Evolutionary conservation across 1,140 invertebrate genomes (phyloP).

Genomic region (Zaprionus inermis): DNA sequence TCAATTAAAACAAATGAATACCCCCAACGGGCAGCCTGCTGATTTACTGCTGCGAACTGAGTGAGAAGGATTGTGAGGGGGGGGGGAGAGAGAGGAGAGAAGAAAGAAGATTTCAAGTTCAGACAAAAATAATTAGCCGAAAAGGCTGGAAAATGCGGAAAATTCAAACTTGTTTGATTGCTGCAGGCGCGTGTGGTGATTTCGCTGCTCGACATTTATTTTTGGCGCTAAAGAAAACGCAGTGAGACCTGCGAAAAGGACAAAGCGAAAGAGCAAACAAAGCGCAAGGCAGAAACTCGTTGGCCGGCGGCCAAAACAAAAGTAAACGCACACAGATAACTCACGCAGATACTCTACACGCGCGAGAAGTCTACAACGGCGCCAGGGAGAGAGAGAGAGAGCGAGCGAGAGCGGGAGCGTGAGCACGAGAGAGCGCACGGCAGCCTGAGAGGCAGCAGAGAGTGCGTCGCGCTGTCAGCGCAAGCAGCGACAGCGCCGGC

Average conservation of each 20-base stretch:
- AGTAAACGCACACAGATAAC: slow-evolving; percentile 21
- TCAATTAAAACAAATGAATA: too few species aligned
- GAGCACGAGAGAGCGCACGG: too few species aligned
- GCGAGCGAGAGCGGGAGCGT: background rate
- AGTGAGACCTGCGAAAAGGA: slow-evolving; percentile 29
- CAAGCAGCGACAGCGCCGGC: background rate
- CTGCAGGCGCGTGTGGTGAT: background rate
- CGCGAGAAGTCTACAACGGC: slow-evolving; percentile 35
- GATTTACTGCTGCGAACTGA: slow-evolving; percentile 15
- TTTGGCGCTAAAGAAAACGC: slow-evolving; percentile 55
- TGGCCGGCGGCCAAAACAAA: slow-evolving; percentile 46
- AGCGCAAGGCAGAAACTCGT: slow-evolving; percentile 1
- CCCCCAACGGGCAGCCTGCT: too few species aligned
- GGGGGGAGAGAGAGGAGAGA: background rate
- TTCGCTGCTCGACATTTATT: slow-evolving; percentile 45
- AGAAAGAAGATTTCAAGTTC: slow-evolving; percentile 37
- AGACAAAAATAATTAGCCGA: slow-evolving; percentile 41
- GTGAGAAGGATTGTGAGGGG: background rate
- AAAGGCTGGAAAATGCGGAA: slow-evolving; percentile 34
- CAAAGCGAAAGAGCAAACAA: slow-evolving; percentile 27
- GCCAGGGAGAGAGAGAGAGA: slow-evolving; percentile 1
- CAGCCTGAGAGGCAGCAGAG: slow-evolving; percentile 18
- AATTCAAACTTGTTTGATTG: background rate
- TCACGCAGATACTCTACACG: slow-evolving; percentile 26
- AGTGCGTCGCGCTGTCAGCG: slow-evolving; percentile 26